phyloP scores from a whole-genome alignment of 1,140 invertebrate species.

The Drosophila orena region DNA sequence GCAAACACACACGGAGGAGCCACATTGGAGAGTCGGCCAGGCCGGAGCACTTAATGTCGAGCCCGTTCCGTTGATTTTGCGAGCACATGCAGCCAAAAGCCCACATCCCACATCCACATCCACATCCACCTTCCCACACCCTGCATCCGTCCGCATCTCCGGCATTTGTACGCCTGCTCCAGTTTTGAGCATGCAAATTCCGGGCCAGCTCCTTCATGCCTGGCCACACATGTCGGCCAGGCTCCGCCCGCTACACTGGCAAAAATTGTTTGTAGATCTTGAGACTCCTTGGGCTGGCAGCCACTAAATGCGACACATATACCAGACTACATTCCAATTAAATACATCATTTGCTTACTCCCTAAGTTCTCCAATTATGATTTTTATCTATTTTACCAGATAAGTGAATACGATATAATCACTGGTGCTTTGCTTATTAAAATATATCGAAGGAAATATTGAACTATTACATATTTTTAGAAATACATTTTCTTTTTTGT shows the following conservation, averaged over 20 bases:
- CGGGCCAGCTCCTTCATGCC: conserved; percentile 75
- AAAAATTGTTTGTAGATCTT: background rate
- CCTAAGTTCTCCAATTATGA: too few species aligned
- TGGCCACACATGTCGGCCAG: conserved; percentile 79
- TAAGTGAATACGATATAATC: background rate
- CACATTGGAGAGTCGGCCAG: conserved; percentile 22
- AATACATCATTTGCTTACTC: too few species aligned
- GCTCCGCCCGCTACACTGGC: conserved; percentile 9
- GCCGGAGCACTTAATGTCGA: conserved; percentile 62
- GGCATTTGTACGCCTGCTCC: conserved; percentile 53
- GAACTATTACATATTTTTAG: too few species aligned
- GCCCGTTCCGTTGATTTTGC: conserved; percentile 68
- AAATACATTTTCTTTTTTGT: too few species aligned
- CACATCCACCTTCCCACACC: conserved; percentile 3
- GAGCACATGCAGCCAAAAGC: conserved; percentile 34
- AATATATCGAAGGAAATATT: too few species aligned
- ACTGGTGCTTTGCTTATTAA: too few species aligned
- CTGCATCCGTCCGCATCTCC: conserved; percentile 30
- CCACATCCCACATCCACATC: conserved; percentile 5
- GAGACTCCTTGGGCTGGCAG: background rate
- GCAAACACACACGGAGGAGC: conserved; percentile 16
- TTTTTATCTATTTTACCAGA: background rate
- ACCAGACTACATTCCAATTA: too few species aligned
- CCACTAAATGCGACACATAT: background rate
- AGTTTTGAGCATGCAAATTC: conserved; percentile 75